Evolutionary conservation across 2,113 vertebrate genomes (phyloP), one percentile per base, ranked within the genome.

Genomic region (Rutilus rutilus): DNA sequence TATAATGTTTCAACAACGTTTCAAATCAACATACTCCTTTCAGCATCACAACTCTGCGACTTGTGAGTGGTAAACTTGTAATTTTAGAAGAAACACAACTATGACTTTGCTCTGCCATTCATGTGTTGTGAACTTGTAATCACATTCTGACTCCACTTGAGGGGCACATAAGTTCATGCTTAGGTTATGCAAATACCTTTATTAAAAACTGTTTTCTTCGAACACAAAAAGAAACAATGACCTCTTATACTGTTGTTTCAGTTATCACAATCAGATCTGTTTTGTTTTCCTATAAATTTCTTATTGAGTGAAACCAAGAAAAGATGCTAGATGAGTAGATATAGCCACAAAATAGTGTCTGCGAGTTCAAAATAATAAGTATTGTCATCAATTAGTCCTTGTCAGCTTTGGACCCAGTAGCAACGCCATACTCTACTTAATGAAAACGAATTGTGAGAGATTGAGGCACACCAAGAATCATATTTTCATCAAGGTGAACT

Each of bases 401-500:
- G 83, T 50, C 65, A 86, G 73, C 80, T 50, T 47, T 81, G 52
- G 67, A 78, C 65, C 52, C 33, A 87, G 86, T 52, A 65, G 50
- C 85, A 82, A n/a, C 12, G 59, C 50, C 73, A 78, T 90, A 89
- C 85, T 88, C 84, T 57, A 75, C 42, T 82, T 89, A 83, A 91
- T 89, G 85, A 89, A 90, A 91, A 91, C 79, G 57, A 91, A 92
- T 91, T 82, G 89, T 84, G 85, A 90, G 78, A 84, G 73, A 88
- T 78, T 82, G 57, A 86, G 9, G 6, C 76, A 89, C 87, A 89
- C 84, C 62, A 88, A 89, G 75, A 78, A 42, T 71, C 85, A 71
- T 86, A 86, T 92, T 91, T 92, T 91, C 87, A 92, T 91, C 91
- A 88, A 21, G 27, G 86, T 3, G 2, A 91, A 87, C 90, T 86